Evolutionary conservation across 2,888 invertebrate species (phyloP), one percentile per base, ranked within the genome.

Genomic region (Scaptodrosophila latifasciaeformis): DNA sequence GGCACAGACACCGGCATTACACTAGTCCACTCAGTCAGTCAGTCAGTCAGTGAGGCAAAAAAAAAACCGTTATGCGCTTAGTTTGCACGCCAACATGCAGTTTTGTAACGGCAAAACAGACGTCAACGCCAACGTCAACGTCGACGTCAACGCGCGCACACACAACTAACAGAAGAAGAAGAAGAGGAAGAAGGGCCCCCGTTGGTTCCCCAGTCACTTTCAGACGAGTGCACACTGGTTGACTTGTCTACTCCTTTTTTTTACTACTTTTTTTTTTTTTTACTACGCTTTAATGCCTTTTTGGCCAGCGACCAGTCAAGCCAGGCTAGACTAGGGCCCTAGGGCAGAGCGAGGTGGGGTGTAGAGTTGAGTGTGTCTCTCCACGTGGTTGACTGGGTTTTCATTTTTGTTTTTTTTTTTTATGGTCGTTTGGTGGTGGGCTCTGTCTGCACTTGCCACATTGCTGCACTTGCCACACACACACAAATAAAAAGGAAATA

Each of bases 381-480:
- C 37, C 37, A 37, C 37, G 37, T 37, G 37, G 37, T 15, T 15
- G 7, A 5, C 10, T 37, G 6, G 15, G 17, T 37, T 37, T 12
- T 10, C 15, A 18, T 7, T 18, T 35, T 45, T 10, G 45, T 13
- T 49, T 27, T 27, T 50, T 27, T 42, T 35, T 34, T 34, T n/a
- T 27, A 24, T 43, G 43, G 52, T 50, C 62, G 53, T 55, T 52
- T 62, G 54, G 34, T 49, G 54, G 31, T 44, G 24, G 13, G 37
- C 18, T 39, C 35, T 47, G n/a, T 30, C 12, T 30, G 30, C 12
- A 13, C 15, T 34, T 34, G 34, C 15, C n/a, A n/a, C 13, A 13
- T 31, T 31, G 31, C 31, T 34, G 34, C 34, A 34, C 34, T 34
- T 34, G 12, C 15, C 13, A n/a, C n/a, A n/a, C n/a, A n/a, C n/a